Conservation (phyloP, 2,797 vertebrate species). For the Rhadinocentrus ornatus region DNA sequence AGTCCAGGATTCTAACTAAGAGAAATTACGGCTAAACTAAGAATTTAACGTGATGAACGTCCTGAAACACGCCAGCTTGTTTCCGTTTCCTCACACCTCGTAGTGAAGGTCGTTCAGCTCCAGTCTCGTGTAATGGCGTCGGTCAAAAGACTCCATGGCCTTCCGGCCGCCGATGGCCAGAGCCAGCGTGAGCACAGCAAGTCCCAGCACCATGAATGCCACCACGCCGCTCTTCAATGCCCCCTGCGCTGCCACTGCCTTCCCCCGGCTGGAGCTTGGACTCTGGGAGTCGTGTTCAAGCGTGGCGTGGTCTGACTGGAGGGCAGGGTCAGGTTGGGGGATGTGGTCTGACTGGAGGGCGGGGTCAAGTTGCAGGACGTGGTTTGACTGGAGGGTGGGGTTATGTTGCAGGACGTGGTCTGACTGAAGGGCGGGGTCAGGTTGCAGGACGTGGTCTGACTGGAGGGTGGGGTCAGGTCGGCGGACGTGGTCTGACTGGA, state of each 20-base stretch:
- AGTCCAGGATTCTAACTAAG: neutral
- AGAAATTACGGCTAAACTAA: neutral
- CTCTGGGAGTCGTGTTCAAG: conserved; percentile 30
- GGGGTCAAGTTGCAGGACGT: too few species aligned
- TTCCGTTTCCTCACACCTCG: conserved; percentile 79
- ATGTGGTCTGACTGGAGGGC: too few species aligned
- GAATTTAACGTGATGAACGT: neutral
- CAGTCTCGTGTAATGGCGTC: conserved; percentile 90
- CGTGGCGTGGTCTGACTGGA: conserved; percentile 8
- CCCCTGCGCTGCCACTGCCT: conserved; percentile 28
- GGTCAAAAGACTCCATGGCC: conserved; percentile 87
- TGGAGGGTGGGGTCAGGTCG: neutral
- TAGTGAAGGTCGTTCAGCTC: conserved; percentile 96
- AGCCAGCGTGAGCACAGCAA: conserved; percentile 84
- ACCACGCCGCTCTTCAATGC: conserved; percentile 85
- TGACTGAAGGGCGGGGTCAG: too few species aligned
- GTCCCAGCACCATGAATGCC: conserved; percentile 85
- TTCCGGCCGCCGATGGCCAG: conserved; percentile 85
- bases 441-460: too few species aligned
- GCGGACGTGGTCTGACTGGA: too few species aligned
- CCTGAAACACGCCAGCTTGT: neutral
- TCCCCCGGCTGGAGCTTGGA: conserved; percentile 26
- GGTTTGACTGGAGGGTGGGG: too few species aligned
- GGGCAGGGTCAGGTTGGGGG: too few species aligned
- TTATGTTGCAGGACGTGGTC: too few species aligned